Evolutionary conservation across 92 coral and sea anemone genomes (phyloP).

Genomic region (Parazoanthus swiftii): DNA sequence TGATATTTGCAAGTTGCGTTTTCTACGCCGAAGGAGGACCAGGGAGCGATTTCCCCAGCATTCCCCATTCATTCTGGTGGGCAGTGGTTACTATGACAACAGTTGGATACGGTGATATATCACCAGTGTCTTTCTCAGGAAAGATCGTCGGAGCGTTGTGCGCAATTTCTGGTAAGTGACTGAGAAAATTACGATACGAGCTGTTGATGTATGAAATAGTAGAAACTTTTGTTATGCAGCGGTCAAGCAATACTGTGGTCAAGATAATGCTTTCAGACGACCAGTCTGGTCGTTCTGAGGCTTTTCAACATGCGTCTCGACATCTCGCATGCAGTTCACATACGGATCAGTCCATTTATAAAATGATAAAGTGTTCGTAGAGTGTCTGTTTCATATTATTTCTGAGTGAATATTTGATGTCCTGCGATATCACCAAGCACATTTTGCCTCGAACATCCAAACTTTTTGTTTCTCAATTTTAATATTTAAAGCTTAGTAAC

Average conservation of each 20-base stretch:
- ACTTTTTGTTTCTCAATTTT: neutral
- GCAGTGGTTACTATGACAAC: constrained; percentile 99
- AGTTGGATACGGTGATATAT: constrained; percentile 96
- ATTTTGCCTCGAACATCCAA: neutral
- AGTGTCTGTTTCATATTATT: neutral
- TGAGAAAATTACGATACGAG: neutral
- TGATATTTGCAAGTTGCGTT: constrained; percentile 98
- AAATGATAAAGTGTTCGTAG: neutral
- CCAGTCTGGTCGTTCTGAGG: constrained; percentile 10
- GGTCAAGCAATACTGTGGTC: neutral
- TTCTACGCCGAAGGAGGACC: constrained; percentile 96
- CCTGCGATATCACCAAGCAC: neutral
- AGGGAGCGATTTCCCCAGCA: constrained; percentile 78
- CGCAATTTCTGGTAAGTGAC: constrained; percentile 90
- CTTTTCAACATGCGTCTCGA: neutral
- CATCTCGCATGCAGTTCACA: neutral
- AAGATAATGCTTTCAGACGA: constrained; percentile 23
- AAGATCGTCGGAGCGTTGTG: constrained; percentile 94
- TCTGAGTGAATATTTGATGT: constrained; percentile 2
- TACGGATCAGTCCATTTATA: neutral
- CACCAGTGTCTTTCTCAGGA: constrained; percentile 84
- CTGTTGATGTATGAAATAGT: neutral
- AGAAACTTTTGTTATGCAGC: neutral
- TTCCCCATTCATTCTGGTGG: constrained; percentile 99
- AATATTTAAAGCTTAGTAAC: neutral